Conservation (phyloP, 1,140 invertebrate species). For the Hesperophylax magnus region DNA sequence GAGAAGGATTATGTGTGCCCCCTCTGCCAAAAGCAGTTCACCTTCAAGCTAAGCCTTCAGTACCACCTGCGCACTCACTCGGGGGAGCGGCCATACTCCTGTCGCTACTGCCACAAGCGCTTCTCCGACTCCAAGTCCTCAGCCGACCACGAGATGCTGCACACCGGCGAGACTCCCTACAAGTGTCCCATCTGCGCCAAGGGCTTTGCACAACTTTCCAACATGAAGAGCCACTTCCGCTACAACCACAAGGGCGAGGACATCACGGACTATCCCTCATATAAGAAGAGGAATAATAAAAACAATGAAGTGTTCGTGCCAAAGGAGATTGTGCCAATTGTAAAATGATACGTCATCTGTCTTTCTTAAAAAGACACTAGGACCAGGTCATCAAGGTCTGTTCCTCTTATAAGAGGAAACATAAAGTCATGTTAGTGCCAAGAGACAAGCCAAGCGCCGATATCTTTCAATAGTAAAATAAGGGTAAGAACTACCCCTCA, state of each 20-base stretch:
- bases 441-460: too few relatives aligned
- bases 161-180: slow-evolving; percentile 72
- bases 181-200: slow-evolving; percentile 69
- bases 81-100: slow-evolving; percentile 60
- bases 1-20: slow-evolving; percentile 48
- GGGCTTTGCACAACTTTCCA: slow-evolving; percentile 63
- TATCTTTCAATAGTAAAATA: too few relatives aligned
- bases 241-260: slow-evolving; percentile 53
- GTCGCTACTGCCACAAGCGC: slow-evolving; percentile 63
- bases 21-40: slow-evolving; percentile 43
- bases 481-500: slow-evolving; percentile 30
- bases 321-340: background rate
- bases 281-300: slow-evolving; percentile 37
- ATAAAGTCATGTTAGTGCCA: too few relatives aligned
- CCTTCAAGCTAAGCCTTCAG: slow-evolving; percentile 34
- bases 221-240: slow-evolving; percentile 56
- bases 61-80: slow-evolving; percentile 59
- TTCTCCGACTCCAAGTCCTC: slow-evolving; percentile 59
- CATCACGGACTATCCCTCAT: slow-evolving; percentile 40
- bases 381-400: too few relatives aligned
- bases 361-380: too few relatives aligned
- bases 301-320: background rate
- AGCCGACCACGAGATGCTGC: slow-evolving; percentile 63
- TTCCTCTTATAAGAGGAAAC: too few relatives aligned
- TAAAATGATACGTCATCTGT: too few relatives aligned